These are phyloP conservation scores for Manacus vitellinus DNA, from an alignment of 2,113 vertebrate genomes.

Conservation along the genomic window DNA sequence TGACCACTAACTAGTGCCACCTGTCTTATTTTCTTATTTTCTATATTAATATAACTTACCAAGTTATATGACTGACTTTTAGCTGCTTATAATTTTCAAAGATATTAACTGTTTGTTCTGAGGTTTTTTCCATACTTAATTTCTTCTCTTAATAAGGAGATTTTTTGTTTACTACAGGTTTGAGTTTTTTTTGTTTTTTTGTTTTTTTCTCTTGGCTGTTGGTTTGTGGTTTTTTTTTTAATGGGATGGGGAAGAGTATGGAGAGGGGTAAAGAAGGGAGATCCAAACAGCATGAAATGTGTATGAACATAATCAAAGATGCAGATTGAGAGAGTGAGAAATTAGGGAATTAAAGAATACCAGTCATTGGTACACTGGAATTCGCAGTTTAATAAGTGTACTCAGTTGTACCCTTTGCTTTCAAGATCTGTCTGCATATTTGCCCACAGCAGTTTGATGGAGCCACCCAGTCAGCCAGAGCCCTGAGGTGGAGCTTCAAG, in stretches of 20 bases:
- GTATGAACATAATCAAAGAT: background rate
- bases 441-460: background rate
- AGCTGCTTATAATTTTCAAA: background rate
- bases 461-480: background rate
- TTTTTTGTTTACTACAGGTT: background rate
- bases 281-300: background rate
- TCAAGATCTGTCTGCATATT: background rate
- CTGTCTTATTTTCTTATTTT: background rate
- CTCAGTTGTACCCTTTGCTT: background rate
- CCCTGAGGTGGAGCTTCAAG: background rate
- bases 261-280: background rate
- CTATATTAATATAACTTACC: background rate
- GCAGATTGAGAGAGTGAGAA: background rate
- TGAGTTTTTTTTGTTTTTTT: background rate
- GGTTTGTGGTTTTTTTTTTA: background rate
- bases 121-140: rapidly evolving
- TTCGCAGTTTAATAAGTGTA: background rate
- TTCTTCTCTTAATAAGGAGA: background rate
- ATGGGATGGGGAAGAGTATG: rapidly evolving
- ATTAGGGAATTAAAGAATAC: background rate
- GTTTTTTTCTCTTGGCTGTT: too few species aligned
- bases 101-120: background rate
- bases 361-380: background rate
- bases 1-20: background rate
- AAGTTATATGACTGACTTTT: background rate